Percentiles rank a stretch among this genome's conserved stretches.
phyloP scores from a whole-genome alignment of 2,888 invertebrate species.

The Eurois occulta region DNA sequence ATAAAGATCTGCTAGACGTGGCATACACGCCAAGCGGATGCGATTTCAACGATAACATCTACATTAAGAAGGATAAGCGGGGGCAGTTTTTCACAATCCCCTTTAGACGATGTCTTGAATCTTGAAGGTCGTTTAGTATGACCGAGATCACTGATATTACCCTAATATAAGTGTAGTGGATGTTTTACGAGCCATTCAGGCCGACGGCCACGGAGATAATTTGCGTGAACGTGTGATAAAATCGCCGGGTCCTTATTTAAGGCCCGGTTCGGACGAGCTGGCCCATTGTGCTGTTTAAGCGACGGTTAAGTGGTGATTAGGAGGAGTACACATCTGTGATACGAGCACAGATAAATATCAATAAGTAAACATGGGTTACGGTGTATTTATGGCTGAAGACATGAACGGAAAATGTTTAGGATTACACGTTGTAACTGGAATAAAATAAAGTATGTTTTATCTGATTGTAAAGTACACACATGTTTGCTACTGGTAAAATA shows the following conservation, averaged over 20 bases:
- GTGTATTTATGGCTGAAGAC: conserved; percentile 33
- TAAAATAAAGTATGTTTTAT: conserved; percentile 1
- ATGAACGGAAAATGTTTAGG: conserved; percentile 21
- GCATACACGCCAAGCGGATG: conserved; percentile 52
- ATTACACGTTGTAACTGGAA: conserved; percentile 13
- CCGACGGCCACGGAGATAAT: conserved; percentile 79
- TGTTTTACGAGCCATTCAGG: conserved; percentile 82
- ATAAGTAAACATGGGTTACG: conserved; percentile 58
- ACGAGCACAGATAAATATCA: conserved; percentile 58
- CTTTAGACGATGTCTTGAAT: conserved; percentile 73
- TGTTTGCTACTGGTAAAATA: background rate
- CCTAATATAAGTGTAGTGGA: conserved; percentile 83
- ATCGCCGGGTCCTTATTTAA: conserved; percentile 79
- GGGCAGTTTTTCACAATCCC: conserved; percentile 70
- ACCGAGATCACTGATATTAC: conserved; percentile 84
- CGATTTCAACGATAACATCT: conserved; percentile 72
- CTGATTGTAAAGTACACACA: background rate
- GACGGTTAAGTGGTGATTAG: conserved; percentile 75
- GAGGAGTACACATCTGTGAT: conserved; percentile 64
- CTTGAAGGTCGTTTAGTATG: conserved; percentile 79
- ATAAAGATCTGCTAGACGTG: conserved; percentile 45
- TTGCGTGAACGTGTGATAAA: conserved; percentile 83
- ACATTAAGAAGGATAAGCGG: conserved; percentile 71
- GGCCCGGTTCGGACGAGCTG: conserved; percentile 66
- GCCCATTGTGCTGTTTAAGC: conserved; percentile 78